phyloP scores from a whole-genome alignment of 2,113 vertebrate genomes.

The Chamaetylas fuelleborni region DNA sequence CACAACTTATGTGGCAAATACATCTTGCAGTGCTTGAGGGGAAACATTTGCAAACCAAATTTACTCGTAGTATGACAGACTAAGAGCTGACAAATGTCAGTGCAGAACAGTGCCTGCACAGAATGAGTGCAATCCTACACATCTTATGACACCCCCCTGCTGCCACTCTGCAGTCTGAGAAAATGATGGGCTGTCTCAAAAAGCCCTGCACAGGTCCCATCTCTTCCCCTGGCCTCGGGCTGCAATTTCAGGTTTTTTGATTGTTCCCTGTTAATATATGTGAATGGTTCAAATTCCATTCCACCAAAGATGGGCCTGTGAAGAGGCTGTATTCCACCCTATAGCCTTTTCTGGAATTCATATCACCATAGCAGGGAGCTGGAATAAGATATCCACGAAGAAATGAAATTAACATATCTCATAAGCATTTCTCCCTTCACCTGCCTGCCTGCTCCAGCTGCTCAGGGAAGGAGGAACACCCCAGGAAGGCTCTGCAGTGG shows the following conservation, averaged over 20 bases:
- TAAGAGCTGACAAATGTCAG: background rate
- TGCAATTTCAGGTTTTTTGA: background rate
- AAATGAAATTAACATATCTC: background rate
- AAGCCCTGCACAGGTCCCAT: background rate
- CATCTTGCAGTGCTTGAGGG: background rate
- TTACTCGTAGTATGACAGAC: background rate
- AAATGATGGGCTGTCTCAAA: background rate
- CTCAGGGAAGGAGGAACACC: rapidly evolving
- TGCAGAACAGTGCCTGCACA: background rate
- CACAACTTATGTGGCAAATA: background rate
- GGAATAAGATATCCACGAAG: constrained; percentile 15
- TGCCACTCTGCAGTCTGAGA: background rate
- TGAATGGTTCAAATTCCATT: background rate
- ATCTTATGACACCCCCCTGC: background rate
- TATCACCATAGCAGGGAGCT: constrained; percentile 10
- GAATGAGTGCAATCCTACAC: background rate
- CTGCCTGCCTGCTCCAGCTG: background rate
- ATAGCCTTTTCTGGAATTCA: background rate
- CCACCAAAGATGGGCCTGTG: background rate
- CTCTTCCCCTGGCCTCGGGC: background rate
- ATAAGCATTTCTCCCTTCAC: background rate
- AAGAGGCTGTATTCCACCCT: background rate
- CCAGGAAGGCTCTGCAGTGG: background rate
- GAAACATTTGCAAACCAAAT: background rate
- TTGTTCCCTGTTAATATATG: background rate